These are phyloP conservation scores for Acromyrmex echinatior DNA, from an alignment of 1,140 invertebrate species.

Conservation along the genomic window DNA sequence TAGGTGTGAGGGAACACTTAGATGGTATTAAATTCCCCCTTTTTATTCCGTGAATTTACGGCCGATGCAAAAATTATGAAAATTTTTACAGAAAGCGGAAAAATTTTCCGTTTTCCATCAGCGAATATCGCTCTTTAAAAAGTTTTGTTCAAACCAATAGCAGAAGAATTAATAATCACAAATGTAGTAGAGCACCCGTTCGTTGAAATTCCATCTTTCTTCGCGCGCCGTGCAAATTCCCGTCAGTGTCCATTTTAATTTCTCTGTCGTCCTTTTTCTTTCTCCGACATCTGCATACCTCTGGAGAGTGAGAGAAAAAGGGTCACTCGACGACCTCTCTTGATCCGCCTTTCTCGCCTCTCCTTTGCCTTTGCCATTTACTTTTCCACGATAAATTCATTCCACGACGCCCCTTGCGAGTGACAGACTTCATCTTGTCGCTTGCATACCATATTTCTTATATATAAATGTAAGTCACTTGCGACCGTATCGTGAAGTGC, in stretches of 20 bases:
- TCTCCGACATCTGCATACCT: slow-evolving; percentile 56
- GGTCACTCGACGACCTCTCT: slow-evolving; percentile 50
- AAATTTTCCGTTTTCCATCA: slow-evolving; percentile 18
- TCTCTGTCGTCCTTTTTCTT: slow-evolving; percentile 48
- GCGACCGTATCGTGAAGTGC: background rate
- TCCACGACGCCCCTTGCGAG: slow-evolving; percentile 66
- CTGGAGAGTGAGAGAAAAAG: slow-evolving; percentile 47
- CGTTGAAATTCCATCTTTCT: slow-evolving; percentile 44
- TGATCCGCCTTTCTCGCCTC: slow-evolving; percentile 19
- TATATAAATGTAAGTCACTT: slow-evolving; percentile 44
- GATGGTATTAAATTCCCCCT: slow-evolving; percentile 1
- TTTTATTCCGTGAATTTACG: slow-evolving; percentile 19
- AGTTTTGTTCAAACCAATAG: background rate
- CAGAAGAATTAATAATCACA: slow-evolving; percentile 39
- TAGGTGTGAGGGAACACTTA: slow-evolving; percentile 25
- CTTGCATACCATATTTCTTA: slow-evolving; percentile 70
- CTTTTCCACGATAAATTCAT: slow-evolving; percentile 74
- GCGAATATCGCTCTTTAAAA: background rate
- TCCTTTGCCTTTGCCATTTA: slow-evolving; percentile 36
- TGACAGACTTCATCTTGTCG: slow-evolving; percentile 71
- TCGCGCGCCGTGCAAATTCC: background rate
- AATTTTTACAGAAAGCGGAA: background rate
- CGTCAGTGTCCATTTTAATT: slow-evolving; percentile 55
- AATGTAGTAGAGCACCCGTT: background rate
- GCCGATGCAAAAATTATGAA: slow-evolving; percentile 9